These are phyloP conservation scores for Horisme vitalbata DNA, from an alignment of 2,888 invertebrate genomes.

Conservation along the genomic window DNA sequence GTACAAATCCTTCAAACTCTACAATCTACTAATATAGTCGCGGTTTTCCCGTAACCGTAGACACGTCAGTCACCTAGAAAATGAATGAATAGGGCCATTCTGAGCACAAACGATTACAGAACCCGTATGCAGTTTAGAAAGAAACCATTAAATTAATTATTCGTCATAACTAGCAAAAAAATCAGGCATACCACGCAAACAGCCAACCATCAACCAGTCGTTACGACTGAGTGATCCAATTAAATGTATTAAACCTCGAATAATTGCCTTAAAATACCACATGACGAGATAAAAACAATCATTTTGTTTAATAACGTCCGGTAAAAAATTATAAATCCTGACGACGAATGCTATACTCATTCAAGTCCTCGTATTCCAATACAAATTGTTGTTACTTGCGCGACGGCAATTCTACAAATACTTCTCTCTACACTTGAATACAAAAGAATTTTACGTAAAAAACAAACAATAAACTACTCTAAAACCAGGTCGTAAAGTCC, in stretches of 20 bases:
- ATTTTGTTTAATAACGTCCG: slow-evolving; percentile 73
- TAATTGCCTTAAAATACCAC: slow-evolving; percentile 80
- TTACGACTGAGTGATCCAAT: slow-evolving; percentile 77
- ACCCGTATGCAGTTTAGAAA: slow-evolving; percentile 1
- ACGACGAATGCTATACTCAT: slow-evolving; percentile 72
- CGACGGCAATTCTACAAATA: slow-evolving; percentile 81
- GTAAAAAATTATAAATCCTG: slow-evolving; percentile 81
- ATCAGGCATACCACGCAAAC: slow-evolving; percentile 42
- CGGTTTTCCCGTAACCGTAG: too few species aligned
- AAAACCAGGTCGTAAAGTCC: not conserved
- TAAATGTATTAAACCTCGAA: slow-evolving; percentile 75
- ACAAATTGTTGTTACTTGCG: slow-evolving; percentile 81
- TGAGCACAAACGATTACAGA: not conserved
- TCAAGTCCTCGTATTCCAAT: slow-evolving; percentile 80
- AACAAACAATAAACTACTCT: slow-evolving; percentile 34
- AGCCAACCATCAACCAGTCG: slow-evolving; percentile 53
- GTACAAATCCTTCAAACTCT: too few species aligned
- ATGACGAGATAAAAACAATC: slow-evolving; percentile 80
- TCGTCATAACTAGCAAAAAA: slow-evolving; percentile 22
- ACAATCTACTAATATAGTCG: too few species aligned
- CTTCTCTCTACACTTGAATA: slow-evolving; percentile 65
- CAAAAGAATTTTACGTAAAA: slow-evolving; percentile 36
- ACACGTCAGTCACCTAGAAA: too few species aligned
- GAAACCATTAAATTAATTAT: slow-evolving; percentile 30
- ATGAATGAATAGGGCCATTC: not conserved